phyloP scores from a whole-genome alignment of 2,113 vertebrate species.

The Toxotes chatareus region DNA sequence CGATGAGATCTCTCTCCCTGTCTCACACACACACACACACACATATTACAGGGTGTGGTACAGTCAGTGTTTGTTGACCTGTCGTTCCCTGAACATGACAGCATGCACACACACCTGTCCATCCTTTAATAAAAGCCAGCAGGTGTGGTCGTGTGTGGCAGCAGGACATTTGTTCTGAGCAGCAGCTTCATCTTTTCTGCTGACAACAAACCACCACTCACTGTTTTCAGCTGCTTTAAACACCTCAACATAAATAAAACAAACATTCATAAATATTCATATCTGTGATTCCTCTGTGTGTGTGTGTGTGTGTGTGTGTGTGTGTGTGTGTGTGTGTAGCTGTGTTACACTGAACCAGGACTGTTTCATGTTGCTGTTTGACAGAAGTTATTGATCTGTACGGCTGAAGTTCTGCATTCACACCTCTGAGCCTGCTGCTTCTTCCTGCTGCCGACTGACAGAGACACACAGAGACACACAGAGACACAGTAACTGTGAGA shows the following conservation, averaged over 20 bases:
- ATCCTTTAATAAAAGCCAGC: constrained; percentile 23
- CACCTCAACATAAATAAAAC: no score
- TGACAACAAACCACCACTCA: neutral
- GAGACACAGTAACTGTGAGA: no score
- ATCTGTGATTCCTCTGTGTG: no score
- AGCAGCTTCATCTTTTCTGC: neutral
- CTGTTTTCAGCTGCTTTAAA: neutral
- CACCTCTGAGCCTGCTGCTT: no score
- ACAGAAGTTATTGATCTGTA: neutral
- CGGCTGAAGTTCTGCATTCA: no score
- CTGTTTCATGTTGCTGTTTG: neutral
- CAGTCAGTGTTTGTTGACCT: constrained; percentile 3
- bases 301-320: no score
- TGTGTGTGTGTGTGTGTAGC: no score
- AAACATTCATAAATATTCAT: no score
- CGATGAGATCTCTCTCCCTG: neutral
- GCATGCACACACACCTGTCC: neutral
- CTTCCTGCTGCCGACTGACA: no score
- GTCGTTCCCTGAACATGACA: no score
- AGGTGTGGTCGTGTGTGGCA: neutral
- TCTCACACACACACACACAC: neutral
- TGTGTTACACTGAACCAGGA: no score
- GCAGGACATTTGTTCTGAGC: constrained; percentile 1
- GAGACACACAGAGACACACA: no score
- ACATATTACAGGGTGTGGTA: neutral